Evolutionary conservation across 2,797 vertebrate species (phyloP).

Genomic region (Mergus octosetaceus): DNA sequence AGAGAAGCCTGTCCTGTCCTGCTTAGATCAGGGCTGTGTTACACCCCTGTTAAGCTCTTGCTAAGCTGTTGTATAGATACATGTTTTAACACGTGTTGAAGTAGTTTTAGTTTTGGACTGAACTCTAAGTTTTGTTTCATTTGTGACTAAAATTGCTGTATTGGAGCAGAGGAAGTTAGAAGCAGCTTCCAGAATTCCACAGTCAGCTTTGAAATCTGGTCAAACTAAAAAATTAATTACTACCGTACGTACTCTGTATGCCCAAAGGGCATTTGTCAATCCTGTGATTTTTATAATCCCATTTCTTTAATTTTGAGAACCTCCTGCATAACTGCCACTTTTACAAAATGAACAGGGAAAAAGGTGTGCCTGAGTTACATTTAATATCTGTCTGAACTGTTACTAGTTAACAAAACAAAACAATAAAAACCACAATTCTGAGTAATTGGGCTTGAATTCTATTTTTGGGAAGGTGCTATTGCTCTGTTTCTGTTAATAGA

Average conservation of each 20-base stretch:
- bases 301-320: slow-evolving; percentile 17
- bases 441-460: background rate
- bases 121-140: background rate
- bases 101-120: background rate
- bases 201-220: slow-evolving; percentile 22
- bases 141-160: background rate
- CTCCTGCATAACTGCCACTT: background rate
- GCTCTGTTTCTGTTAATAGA: background rate
- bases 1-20: background rate
- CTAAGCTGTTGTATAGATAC: background rate
- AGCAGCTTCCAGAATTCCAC: slow-evolving; percentile 1
- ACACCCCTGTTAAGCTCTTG: background rate
- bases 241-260: background rate
- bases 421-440: background rate
- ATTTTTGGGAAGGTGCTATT: background rate
- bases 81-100: background rate
- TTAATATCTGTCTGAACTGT: slow-evolving; percentile 17
- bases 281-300: slow-evolving; percentile 46
- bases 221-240: slow-evolving; percentile 31
- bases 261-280: slow-evolving; percentile 14
- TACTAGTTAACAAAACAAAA: background rate
- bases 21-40: background rate
- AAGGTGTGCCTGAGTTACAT: slow-evolving; percentile 16
- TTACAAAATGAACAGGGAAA: background rate
- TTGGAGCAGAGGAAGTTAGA: background rate